A percentile compares a stretch with the other conserved stretches of the same genome.
These are phyloP conservation scores for Probaryconus sp. DNA, from an alignment of 1,140 invertebrate species.

Conservation along the genomic window DNA sequence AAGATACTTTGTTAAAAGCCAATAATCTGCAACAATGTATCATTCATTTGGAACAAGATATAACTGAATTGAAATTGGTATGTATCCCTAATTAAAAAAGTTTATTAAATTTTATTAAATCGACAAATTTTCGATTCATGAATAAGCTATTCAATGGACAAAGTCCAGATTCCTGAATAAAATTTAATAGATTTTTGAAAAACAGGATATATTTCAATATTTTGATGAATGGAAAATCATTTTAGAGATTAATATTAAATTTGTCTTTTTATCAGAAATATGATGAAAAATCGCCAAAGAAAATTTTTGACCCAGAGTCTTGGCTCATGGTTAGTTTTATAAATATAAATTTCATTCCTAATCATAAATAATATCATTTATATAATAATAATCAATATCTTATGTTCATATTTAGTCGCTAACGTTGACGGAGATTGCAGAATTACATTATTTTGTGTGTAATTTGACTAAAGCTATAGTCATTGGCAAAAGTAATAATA, in stretches of 20 bases:
- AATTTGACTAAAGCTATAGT: conserved; percentile 64
- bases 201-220: too few relatives aligned
- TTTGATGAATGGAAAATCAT: too few relatives aligned
- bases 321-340: conserved; percentile 66
- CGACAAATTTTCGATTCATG: neutral
- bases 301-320: conserved; percentile 60
- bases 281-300: conserved; percentile 9
- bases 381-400: neutral
- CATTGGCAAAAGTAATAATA: conserved; percentile 14
- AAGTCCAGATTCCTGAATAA: too few relatives aligned
- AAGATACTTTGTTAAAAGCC: too few relatives aligned
- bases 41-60: conserved; percentile 59
- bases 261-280: too few relatives aligned
- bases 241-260: too few relatives aligned
- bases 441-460: conserved; percentile 71
- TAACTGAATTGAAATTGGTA: conserved; percentile 28
- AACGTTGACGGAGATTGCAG: conserved; percentile 67
- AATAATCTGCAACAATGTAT: too few relatives aligned
- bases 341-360: neutral
- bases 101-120: neutral
- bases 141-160: too few relatives aligned
- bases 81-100: too few relatives aligned
- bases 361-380: neutral
- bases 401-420: conserved; percentile 61
- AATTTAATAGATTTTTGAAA: too few relatives aligned